Evolutionary conservation across 2,797 vertebrate genomes (phyloP), one percentile per base, ranked within the genome.

Genomic region (Helicolenus hilgendorfi): DNA sequence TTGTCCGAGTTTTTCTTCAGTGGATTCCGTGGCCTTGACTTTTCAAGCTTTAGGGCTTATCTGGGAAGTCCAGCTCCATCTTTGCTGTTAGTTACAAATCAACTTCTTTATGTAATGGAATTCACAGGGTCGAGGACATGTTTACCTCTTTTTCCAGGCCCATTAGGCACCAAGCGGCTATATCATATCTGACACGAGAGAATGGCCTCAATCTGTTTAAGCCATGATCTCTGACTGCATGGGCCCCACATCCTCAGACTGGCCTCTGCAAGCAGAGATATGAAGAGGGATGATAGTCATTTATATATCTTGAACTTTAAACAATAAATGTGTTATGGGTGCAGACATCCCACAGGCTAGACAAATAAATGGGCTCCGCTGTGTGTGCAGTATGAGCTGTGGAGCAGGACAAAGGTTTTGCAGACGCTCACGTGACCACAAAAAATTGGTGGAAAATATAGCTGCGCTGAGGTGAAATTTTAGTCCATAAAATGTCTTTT

Each of bases 61-160:
- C 90, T 91, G 79, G 75, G 73, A 91, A 85, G 78, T 83, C 89
- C 24, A 77, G 72, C 78, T 91, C 87, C 59, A 82, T 89, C 79
- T 89, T 90, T 81, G 80, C 91, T 22, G 76, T 89, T 85, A 86
- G 86, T 90, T 94, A 86, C 95, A 96, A 97, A 96, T 97, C 96
- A 96, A 89, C 70, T 64, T 83, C 89, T 96, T 95, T 93, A 96
- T 95, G 91, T 95, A 96, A 96, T 96, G 95, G 93, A 96, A 96
- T 96, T 94, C 94, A 92, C 96, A 96, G 94, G 92, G 93, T 94
- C 75, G 93, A 93, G 94, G 94, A 96, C 94, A 94, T 95, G 96
- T 97, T 97, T 96, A 96, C 95, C 87, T 96, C 95, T 96, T 96
- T 96, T 97, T 97, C 96, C 96, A 96, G 95, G 92, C 91, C 94